These are phyloP conservation scores for Sesamia inferens DNA, from an alignment of 2,888 invertebrate species.

Conservation along the genomic window DNA sequence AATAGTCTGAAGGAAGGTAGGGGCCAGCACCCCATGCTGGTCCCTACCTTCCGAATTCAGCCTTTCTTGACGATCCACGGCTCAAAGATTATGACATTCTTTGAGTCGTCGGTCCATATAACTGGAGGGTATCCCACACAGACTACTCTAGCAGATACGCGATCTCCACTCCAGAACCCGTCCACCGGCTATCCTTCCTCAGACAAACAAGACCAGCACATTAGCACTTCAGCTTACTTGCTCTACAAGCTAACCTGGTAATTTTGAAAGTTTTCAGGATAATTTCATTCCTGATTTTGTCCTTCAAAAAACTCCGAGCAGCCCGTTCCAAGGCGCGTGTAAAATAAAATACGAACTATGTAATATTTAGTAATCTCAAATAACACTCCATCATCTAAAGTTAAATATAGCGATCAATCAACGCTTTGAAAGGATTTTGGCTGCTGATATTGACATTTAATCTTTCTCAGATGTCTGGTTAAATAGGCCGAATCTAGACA, in stretches of 20 bases:
- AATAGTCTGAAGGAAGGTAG: too few species aligned
- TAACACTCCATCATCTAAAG: conserved; percentile 8
- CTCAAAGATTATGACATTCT: too few species aligned
- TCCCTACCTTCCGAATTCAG: background rate
- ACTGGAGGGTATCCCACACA: too few species aligned
- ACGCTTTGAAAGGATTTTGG: conserved; percentile 7
- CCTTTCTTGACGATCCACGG: too few species aligned
- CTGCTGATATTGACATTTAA: conserved; percentile 23
- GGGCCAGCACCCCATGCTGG: too few species aligned
- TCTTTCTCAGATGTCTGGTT: conserved; percentile 8
- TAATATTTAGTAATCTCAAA: conserved; percentile 5
- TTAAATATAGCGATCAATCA: conserved; percentile 40
- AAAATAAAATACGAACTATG: conserved; percentile 3
- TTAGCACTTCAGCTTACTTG: background rate
- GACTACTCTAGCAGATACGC: background rate
- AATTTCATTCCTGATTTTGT: background rate
- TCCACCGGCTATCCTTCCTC: background rate
- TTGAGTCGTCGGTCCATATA: background rate
- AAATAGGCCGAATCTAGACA: background rate
- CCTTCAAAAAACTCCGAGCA: background rate
- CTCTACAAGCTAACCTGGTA: background rate
- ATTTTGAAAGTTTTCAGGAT: background rate
- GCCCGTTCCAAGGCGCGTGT: background rate
- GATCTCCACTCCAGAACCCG: too few species aligned
- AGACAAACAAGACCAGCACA: too few species aligned